Evolutionary conservation across 1,140 invertebrate species (phyloP), one percentile per base, ranked within the genome.

Genomic region (Calycopis cecrops): DNA sequence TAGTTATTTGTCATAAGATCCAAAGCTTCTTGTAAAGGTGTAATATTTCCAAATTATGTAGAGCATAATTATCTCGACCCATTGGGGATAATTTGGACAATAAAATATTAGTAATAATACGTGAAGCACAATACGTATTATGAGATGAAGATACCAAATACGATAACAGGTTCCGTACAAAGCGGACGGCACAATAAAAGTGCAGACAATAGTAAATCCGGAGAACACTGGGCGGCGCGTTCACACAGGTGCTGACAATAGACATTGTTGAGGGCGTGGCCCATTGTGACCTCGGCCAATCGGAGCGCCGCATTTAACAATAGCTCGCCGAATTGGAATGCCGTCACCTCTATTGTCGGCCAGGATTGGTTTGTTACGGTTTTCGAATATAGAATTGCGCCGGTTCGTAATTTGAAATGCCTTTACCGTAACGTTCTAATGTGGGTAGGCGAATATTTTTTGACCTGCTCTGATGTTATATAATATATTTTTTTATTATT

Each of bases 311-410:
- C 54, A 54, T 71, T 71, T 69, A 79, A 85, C 79, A 85, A 85
- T 85, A 85, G 77, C 76, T 69, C 77, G 72, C 74, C 76, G 77
- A 77, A 80, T 84, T 80, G 80, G 76, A 80, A 80, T 74, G 71
- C 68, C 57, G 62, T 63, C 66, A 59, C 60, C 62, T 78, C 78
- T 81, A 84, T 84, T 84, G 80, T 82, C 60, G 70, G 69, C 72
- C 74, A 74, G 73, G 71, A 57, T 57, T 60, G 63, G 65, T 56
- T 51, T 37, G 73, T 73, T 74, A 44, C 62, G 60, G 64, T 71
- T 76, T 74, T 73, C 64, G 74, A 77, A 70, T 62, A 62, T 44
- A 44, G 40, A 44, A 18, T 44, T 9, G 40, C 40, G 40, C 16
- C 21, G 21, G 21, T 28, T 28, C 21, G 21, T 28, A 28, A 28